Evolutionary conservation across 2,888 invertebrate genomes (phyloP), one percentile per base, ranked within the genome.

Genomic region (Colostygia pectinataria): DNA sequence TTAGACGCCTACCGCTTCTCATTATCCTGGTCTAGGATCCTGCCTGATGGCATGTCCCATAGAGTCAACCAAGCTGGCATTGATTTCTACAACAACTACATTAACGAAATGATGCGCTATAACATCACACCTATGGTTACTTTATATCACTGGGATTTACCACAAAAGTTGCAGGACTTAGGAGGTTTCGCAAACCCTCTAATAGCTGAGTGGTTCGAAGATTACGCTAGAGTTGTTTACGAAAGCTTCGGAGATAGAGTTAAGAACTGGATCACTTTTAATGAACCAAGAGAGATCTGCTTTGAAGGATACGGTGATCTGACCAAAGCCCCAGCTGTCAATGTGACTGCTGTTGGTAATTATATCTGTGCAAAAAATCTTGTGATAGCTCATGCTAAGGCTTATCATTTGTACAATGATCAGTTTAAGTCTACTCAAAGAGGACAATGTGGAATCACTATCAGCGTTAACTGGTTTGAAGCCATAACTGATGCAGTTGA

Each of bases 71-170:
- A 88, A 61, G 85, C 85, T 0, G 94, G 93, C 3, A 78, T 94
- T 7, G 78, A 88, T 18, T 94, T 93, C 72, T 95, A 95, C 74
- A 92, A 93, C 56, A 83, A 91, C 53, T 76, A 94, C 4, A 93
- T 95, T 41, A 74, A 93, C 62, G 92, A 91, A 66, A 84, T 95
- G 55, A 53, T 93, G 0, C 87, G 83, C 24, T 91, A 91, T 57
- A 91, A 90, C 31, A 93, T 95, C 45, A 72, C 80, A 37, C 94
- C 95, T 0, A 77, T 92, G 72, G 80, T 92, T 0, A 91, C 92
- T 0, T 68, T 92, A 23, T 91, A 87, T 59, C 92, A 92, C 48
- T 91, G 91, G 85, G 92, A 92, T 61, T 65, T 92, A 28, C 92
- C 91, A 0, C 82, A 88, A 45, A 79, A 80, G 31, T 69, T 93